Conservation (phyloP, 2,113 vertebrate genomes). For the Diglossa brunneiventris region DNA sequence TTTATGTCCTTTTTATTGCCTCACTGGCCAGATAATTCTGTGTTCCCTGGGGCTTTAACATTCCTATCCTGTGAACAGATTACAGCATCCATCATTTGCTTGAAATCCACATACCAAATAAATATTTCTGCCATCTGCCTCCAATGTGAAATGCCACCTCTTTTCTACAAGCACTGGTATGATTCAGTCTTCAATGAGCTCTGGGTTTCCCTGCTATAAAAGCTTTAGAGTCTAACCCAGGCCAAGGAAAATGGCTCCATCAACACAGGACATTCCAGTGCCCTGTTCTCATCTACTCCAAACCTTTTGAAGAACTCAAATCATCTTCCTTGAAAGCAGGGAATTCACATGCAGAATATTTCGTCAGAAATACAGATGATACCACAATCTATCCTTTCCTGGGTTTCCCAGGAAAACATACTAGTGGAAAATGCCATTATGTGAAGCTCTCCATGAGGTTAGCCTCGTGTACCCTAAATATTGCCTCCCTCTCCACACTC, state of each 20-base stretch:
- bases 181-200: not conserved
- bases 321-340: not conserved
- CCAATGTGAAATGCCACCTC: not conserved
- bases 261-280: not conserved
- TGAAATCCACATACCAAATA: constrained; percentile 25
- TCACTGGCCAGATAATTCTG: not conserved
- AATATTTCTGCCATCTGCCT: constrained; percentile 10
- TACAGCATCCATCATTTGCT: constrained; percentile 19
- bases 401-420: not conserved
- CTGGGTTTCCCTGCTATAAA: not conserved
- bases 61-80: constrained; percentile 16
- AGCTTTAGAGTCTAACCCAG: not conserved
- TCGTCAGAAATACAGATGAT: not conserved
- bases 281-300: not conserved
- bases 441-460: not conserved
- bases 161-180: not conserved
- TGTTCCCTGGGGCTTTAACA: not conserved
- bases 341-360: not conserved
- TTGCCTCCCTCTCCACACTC: not conserved
- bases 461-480: not conserved
- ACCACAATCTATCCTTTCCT: not conserved
- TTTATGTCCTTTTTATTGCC: constrained; percentile 8
- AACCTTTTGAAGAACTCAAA: not conserved
- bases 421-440: not conserved
- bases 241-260: not conserved